A percentile compares a stretch with the other conserved stretches of the same genome.
Conservation (phyloP, 2,888 invertebrate genomes). For the Amphimallon solstitiale region DNA sequence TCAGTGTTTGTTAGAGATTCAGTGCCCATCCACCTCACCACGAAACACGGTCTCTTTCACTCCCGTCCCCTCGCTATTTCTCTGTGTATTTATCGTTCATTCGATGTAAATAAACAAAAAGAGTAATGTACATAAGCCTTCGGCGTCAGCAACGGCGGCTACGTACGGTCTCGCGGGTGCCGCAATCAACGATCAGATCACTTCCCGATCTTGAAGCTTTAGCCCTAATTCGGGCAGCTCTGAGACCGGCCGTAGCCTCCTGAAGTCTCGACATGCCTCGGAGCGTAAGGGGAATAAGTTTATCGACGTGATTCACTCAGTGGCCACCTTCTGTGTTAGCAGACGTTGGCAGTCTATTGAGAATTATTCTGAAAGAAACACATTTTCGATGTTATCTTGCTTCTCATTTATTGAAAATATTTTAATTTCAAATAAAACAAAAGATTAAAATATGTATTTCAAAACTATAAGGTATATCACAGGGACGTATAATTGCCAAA, state of each 20-base stretch:
- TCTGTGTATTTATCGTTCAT: too few species aligned
- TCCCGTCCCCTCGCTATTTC: too few species aligned
- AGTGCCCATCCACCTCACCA: neutral
- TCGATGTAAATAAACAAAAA: conserved; percentile 24
- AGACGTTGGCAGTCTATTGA: too few species aligned
- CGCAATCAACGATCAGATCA: conserved; percentile 58
- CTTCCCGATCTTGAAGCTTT: conserved; percentile 47
- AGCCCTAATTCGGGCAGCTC: conserved; percentile 49
- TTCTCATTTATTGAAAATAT: too few species aligned
- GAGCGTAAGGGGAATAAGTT: neutral
- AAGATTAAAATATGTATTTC: too few species aligned
- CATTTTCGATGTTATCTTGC: too few species aligned
- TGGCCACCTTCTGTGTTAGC: too few species aligned
- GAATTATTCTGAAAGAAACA: too few species aligned
- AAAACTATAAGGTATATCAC: too few species aligned
- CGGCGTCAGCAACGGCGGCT: conserved; percentile 3
- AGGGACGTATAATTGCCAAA: too few species aligned
- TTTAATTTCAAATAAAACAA: too few species aligned
- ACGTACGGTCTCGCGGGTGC: conserved; percentile 53
- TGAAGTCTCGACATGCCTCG: neutral
- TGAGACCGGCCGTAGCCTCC: conserved; percentile 32
- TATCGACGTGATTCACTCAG: conserved; percentile 9
- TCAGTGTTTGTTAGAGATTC: conserved; percentile 24
- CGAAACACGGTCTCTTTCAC: neutral
- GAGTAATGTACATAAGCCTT: neutral